Evolutionary conservation across 2,888 invertebrate species (phyloP), one percentile per base, ranked within the genome.

Genomic region (Tinea semifulvella): DNA sequence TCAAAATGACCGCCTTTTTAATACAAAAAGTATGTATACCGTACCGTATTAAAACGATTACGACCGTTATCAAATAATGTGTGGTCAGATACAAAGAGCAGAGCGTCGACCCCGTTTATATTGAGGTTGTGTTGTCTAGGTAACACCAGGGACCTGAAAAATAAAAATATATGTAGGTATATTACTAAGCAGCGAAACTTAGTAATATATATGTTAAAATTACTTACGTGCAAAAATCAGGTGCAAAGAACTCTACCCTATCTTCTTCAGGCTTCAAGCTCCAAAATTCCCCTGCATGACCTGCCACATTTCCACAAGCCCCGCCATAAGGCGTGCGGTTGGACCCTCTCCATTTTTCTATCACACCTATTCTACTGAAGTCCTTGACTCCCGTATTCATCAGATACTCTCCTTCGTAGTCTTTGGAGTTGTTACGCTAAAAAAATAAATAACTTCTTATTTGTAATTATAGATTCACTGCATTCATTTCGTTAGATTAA

Each of bases 201-300:
- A n/a, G n/a, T n/a, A 8, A 8, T 22, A 8, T 22, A 22, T 22
- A 22, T 22, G 8, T 7, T 22, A 22, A 22, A 22, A 7, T 5
- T 17, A 84, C 84, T 72, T 60, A 91, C 86, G 92, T 87, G 84
- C 94, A 94, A 48, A 92, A 74, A 68, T 94, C 94, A 0, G 90
- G 77, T 0, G 88, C 84, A 67, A 92, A 94, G 48, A 94, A 67
- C 1, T 84, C 69, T 3, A 91, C 70, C 19, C 79, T 76, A 6
- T 83, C 67, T 40, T 84, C 83, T 0, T 84, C 71, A 0, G 72
- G 54, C 46, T 86, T 75, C 0, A 92, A 91, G 16, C 92, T 91
- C 85, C 91, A 93, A 16, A 92, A 69, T 68, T 94, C 94, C 1
- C 94, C 94, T 0, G 88, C 85, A 6, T 89, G 88, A 11, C 94